Conservation (phyloP, 2,888 invertebrate genomes). For the Drosophila recens region DNA sequence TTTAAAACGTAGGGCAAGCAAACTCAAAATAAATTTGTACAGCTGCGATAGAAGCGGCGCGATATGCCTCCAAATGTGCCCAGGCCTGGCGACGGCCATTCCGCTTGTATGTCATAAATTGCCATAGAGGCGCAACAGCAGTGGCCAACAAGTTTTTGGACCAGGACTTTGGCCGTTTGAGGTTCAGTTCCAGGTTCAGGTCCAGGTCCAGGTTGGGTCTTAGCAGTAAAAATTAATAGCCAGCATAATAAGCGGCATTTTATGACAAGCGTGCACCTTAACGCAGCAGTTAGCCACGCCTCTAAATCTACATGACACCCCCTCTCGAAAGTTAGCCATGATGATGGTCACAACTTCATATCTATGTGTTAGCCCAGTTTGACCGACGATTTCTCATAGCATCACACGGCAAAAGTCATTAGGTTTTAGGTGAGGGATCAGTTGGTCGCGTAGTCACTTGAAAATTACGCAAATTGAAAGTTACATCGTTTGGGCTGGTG, state of each 20-base stretch:
- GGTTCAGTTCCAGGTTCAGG: constrained; percentile 2
- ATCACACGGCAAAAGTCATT: constrained; percentile 67
- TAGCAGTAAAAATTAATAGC: constrained; percentile 82
- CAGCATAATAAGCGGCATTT: constrained; percentile 83
- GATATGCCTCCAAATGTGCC: constrained; percentile 63
- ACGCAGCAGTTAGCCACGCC: constrained; percentile 65
- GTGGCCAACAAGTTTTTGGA: constrained; percentile 12
- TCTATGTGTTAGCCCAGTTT: constrained; percentile 5
- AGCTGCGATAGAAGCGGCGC: constrained; percentile 68
- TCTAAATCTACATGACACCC: constrained; percentile 27
- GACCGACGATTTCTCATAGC: constrained; percentile 57
- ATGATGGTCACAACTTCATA: neutral
- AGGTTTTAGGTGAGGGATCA: constrained; percentile 77
- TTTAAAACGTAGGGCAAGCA: constrained; percentile 33
- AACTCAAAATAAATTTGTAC: constrained; percentile 72
- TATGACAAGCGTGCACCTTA: constrained; percentile 80
- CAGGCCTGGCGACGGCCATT: constrained; percentile 47
- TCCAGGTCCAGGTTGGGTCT: constrained; percentile 48
- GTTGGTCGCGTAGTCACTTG: constrained; percentile 65
- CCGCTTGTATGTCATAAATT: constrained; percentile 78
- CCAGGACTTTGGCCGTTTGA: neutral
- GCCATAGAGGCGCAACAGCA: constrained; percentile 48
- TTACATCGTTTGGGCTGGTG: constrained; percentile 66
- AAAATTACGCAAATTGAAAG: constrained; percentile 80
- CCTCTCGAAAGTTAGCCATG: neutral